phyloP scores from a whole-genome alignment of 2,888 invertebrate genomes.

The Ophioninae sp. region DNA sequence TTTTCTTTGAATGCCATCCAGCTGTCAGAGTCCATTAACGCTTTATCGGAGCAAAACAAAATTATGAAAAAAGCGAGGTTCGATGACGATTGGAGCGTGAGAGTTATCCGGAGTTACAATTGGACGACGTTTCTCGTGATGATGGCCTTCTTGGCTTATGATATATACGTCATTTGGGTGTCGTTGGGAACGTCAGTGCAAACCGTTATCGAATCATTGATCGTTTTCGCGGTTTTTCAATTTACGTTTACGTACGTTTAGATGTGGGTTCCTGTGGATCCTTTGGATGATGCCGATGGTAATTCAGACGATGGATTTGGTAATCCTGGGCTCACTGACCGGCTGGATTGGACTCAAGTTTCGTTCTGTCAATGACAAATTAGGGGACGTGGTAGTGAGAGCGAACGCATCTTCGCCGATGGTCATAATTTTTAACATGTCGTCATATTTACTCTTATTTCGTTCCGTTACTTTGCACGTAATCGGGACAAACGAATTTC shows the following conservation, averaged over 20 bases:
- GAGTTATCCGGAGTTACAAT: constrained; percentile 41
- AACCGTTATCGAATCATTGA: background rate
- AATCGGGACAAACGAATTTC: background rate
- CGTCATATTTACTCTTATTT: background rate
- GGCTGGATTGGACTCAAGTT: constrained; percentile 54
- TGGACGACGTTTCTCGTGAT: constrained; percentile 19
- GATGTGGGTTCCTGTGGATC: constrained; percentile 11
- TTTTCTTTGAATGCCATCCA: constrained; percentile 1
- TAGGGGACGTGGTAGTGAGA: constrained; percentile 38
- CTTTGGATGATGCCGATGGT: constrained; percentile 42
- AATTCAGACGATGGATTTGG: constrained; percentile 38
- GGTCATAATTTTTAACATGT: constrained; percentile 22
- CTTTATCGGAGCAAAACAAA: constrained; percentile 35
- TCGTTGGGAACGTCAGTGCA: constrained; percentile 34
- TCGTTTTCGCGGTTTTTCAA: no score
- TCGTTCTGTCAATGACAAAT: constrained; percentile 52
- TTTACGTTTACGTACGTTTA: no score
- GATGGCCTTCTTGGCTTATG: constrained; percentile 34
- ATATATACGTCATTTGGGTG: constrained; percentile 1
- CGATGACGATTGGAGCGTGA: constrained; percentile 29
- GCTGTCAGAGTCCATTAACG: constrained; percentile 49
- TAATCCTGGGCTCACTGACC: constrained; percentile 51
- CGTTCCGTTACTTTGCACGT: background rate
- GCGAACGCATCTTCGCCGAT: constrained; percentile 53
- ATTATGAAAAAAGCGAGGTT: constrained; percentile 51